Conservation (phyloP, 2,888 invertebrate genomes). For the Pinctada fucata region DNA sequence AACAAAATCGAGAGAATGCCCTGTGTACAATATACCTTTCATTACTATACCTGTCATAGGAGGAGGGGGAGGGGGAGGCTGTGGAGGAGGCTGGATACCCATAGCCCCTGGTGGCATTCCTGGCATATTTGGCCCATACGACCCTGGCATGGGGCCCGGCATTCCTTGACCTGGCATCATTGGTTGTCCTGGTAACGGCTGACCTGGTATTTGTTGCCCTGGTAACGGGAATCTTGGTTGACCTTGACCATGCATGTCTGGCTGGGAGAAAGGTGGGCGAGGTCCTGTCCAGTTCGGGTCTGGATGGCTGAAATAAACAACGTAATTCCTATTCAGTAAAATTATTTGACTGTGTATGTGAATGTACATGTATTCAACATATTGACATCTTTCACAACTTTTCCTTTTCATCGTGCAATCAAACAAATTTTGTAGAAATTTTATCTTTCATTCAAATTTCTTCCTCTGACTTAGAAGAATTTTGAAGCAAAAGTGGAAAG, state of each 20-base stretch:
- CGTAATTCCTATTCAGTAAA: neutral
- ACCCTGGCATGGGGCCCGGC: conserved; percentile 39
- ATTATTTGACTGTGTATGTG: neutral
- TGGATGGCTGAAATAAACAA: conserved; percentile 23
- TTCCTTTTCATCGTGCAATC: no score
- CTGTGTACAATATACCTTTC: neutral
- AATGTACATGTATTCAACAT: no score
- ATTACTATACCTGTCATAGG: conserved; percentile 77
- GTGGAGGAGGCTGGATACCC: conserved; percentile 46
- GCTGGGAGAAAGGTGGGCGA: conserved; percentile 12
- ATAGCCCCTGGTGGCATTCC: conserved; percentile 39
- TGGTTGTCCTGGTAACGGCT: conserved; percentile 39
- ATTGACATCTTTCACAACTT: no score
- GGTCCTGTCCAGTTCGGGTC: conserved; percentile 36
- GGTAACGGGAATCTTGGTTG: conserved; percentile 37
- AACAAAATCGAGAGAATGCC: no score
- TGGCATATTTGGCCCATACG: conserved; percentile 20
- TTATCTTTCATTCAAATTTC: no score
- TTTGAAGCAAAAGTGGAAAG: no score
- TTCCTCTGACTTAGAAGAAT: no score
- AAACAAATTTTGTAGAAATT: no score
- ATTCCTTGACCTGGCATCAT: conserved; percentile 41
- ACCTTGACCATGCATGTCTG: conserved; percentile 7
- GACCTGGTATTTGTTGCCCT: conserved; percentile 31
- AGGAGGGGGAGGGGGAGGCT: conserved; percentile 84